These are phyloP conservation scores for Gryllus longicercus DNA, from an alignment of 2,888 invertebrate species.

Conservation along the genomic window DNA sequence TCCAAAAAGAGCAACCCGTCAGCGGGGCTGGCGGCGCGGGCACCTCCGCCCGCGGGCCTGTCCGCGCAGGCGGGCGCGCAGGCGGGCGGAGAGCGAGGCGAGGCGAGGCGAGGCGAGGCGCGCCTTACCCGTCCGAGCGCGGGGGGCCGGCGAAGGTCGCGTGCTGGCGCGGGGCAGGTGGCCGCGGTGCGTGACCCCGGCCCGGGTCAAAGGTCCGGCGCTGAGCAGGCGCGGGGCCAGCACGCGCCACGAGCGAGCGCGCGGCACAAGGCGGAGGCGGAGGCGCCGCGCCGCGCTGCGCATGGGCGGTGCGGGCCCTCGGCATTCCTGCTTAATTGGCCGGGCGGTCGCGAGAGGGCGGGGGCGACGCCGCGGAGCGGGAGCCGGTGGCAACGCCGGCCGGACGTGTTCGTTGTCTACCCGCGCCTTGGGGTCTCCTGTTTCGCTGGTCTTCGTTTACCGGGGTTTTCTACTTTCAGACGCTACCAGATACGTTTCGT, in stretches of 20 bases:
- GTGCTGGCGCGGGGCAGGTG: background rate
- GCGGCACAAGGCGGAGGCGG: background rate
- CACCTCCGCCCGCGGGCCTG: too few species aligned
- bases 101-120: background rate
- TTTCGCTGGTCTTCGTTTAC: background rate
- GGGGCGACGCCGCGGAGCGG: background rate
- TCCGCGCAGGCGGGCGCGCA: too few species aligned
- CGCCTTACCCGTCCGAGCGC: background rate
- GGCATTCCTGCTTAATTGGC: slow-evolving; percentile 17
- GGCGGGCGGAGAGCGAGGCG: background rate
- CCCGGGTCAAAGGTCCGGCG: background rate
- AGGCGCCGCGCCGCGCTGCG: background rate
- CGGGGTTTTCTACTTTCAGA: too few species aligned
- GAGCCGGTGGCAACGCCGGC: background rate
- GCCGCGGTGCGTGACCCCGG: slow-evolving; percentile 5
- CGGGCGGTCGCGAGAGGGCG: background rate
- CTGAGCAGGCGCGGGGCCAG: background rate
- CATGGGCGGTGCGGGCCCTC: background rate
- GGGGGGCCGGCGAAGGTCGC: background rate
- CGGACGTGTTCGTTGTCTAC: background rate
- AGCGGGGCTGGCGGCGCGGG: too few species aligned
- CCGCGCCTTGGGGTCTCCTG: background rate
- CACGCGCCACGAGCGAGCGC: background rate
- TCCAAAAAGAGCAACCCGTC: too few species aligned
- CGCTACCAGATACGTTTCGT: too few species aligned